Evolutionary conservation across 2,888 invertebrate species (phyloP).

Genomic region (Empis stercorea): DNA sequence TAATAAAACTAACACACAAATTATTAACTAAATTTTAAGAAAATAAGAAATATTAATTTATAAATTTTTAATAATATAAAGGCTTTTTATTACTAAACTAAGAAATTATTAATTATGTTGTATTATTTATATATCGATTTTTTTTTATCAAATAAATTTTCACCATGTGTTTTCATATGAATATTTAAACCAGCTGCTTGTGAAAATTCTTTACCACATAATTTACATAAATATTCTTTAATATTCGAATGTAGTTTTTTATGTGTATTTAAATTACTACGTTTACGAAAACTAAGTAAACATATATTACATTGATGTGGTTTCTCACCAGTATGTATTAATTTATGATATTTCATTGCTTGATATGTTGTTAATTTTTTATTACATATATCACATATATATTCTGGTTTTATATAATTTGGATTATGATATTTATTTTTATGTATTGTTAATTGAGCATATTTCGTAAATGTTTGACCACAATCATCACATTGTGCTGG

Average conservation of each 20-base stretch:
- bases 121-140: too few species aligned
- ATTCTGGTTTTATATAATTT: background rate
- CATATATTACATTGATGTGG: slow-evolving; percentile 9
- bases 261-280: slow-evolving; percentile 5
- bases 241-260: slow-evolving; percentile 5
- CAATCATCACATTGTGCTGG: slow-evolving; percentile 9
- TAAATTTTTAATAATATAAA: too few species aligned
- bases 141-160: too few species aligned
- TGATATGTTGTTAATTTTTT: slow-evolving; percentile 4
- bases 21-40: too few species aligned
- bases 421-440: slow-evolving; percentile 6
- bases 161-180: slow-evolving; percentile 9
- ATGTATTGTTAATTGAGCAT: slow-evolving; percentile 7
- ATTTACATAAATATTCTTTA: slow-evolving; percentile 16
- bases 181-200: slow-evolving; percentile 12
- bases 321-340: slow-evolving; percentile 7
- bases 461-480: slow-evolving; percentile 6
- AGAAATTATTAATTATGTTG: too few species aligned
- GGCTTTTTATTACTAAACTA: too few species aligned
- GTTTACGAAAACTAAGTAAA: slow-evolving; percentile 4
- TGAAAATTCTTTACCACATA: slow-evolving; percentile 8
- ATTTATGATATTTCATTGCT: slow-evolving; percentile 5
- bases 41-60: too few species aligned
- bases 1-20: too few species aligned
- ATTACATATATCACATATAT: slow-evolving; percentile 5